A percentile compares a stretch with the other conserved stretches of the same genome.
Conservation (phyloP, 2,113 vertebrate genomes). For the Melanerpes aurifrons region DNA sequence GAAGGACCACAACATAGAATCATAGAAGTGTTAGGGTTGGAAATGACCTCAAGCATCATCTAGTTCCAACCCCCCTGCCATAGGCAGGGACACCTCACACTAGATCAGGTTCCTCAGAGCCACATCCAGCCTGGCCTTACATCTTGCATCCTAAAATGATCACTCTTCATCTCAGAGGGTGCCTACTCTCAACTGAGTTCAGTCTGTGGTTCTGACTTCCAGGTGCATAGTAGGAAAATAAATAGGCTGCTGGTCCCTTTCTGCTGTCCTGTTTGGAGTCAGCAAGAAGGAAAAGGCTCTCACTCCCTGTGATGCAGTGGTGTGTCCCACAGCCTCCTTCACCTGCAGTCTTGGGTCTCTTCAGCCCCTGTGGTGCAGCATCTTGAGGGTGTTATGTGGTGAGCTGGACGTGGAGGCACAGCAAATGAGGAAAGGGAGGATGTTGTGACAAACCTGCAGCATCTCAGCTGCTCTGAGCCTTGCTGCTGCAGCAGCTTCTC, state of each 20-base stretch:
- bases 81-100: too few relatives aligned
- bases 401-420: not conserved
- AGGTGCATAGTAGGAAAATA: not conserved
- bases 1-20: not conserved
- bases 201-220: not conserved
- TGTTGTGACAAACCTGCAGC: not conserved
- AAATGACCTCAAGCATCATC: too few relatives aligned
- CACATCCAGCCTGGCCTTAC: too few relatives aligned
- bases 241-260: not conserved
- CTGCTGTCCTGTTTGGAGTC: not conserved
- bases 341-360: fast-evolving
- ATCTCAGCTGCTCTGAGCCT: not conserved
- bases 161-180: not conserved
- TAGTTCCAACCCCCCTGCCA: too few relatives aligned
- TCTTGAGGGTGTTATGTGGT: not conserved
- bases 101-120: too few relatives aligned
- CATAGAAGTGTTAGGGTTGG: too few relatives aligned
- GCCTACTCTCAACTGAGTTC: not conserved
- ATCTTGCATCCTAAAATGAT: not conserved
- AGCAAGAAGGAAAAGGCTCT: not conserved
- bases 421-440: not conserved
- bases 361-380: not conserved
- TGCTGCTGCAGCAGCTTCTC: fast-evolving
- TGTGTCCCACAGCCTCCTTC: not conserved
- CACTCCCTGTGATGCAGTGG: fast-evolving